Percentiles rank a stretch among this genome's conserved stretches.
These are phyloP conservation scores for Trochalopteron elliotii DNA, from an alignment of 2,113 vertebrate species.

Conservation along the genomic window DNA sequence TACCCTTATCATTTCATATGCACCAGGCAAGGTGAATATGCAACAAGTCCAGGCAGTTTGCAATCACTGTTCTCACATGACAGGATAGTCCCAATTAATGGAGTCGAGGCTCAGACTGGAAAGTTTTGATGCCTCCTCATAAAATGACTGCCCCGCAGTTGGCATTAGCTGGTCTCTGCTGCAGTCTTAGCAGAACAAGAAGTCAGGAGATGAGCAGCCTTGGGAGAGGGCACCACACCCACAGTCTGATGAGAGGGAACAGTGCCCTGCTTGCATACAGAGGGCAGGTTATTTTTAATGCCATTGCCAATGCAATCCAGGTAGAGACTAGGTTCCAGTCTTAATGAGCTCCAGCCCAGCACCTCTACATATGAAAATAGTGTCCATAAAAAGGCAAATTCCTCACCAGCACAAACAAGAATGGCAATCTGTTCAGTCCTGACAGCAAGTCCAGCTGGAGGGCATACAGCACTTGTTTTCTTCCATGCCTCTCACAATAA, in stretches of 20 bases:
- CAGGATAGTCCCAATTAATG: background rate
- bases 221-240: background rate
- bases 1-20: background rate
- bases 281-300: background rate
- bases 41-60: background rate
- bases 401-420: background rate
- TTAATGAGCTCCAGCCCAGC: background rate
- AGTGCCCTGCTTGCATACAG: background rate
- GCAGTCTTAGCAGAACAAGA: background rate
- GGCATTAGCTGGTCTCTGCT: background rate
- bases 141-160: background rate
- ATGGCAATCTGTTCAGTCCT: background rate
- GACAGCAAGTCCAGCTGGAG: background rate
- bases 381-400: background rate
- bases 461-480: background rate
- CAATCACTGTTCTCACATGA: background rate
- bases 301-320: background rate
- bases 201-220: background rate
- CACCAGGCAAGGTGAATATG: background rate
- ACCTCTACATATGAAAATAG: background rate
- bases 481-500: background rate
- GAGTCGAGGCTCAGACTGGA: background rate
- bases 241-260: background rate
- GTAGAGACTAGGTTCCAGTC: background rate
- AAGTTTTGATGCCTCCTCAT: background rate